Base-by-base conservation (phyloP, 1,140 invertebrate species). In the Plodia interpunctella region DNA sequence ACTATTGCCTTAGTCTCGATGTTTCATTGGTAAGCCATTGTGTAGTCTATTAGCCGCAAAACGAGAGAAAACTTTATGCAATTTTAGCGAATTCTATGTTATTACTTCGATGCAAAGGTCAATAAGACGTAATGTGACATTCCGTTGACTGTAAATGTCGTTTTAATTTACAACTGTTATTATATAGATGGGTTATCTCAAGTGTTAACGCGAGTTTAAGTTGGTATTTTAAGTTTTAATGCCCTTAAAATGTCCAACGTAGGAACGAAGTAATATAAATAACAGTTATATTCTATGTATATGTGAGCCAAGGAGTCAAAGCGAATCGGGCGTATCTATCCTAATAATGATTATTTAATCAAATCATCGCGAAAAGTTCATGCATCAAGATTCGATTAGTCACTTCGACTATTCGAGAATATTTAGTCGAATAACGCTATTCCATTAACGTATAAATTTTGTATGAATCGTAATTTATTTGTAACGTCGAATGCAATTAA, bases 401-500 rank as follows among this genome's bases (percentile, higher is more conserved):
- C 59, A 64, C 52, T 55, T 64, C 19, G 5, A 50, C 62, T 52
- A 64, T 52, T 57, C 59, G 62, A 62, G n/a, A 64, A 62, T 51
- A 49, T 66, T 70, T 70, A 62, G 38, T 61, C 62, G 35, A 49
- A 20, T 56, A 44, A 19, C 30, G 18, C 9, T 20, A 53, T 53
- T 21, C 51, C 4, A 53, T 53, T 13, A 25, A 53, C 19, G 21
- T 25, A 53, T 53, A 20, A 53, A 25, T 25, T 53, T 53, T 53
- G 19, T 53, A 11, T 25, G 51, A n/a, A 28, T 53, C 19, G 51
- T 53, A 25, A 53, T 20, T 51, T 20, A 53, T 25, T 15, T 25
- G 20, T n/a, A 21, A n/a, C 20, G 38, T 44, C 15, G n/a, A 15
- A 44, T 44, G 70, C 66, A 65, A 73, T 79, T 78, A 75, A 79